A percentile compares a stretch with the other conserved stretches of the same genome.
Evolutionary conservation across 2,113 vertebrate genomes (phyloP).

Genomic region (Haplochromis burtoni): DNA sequence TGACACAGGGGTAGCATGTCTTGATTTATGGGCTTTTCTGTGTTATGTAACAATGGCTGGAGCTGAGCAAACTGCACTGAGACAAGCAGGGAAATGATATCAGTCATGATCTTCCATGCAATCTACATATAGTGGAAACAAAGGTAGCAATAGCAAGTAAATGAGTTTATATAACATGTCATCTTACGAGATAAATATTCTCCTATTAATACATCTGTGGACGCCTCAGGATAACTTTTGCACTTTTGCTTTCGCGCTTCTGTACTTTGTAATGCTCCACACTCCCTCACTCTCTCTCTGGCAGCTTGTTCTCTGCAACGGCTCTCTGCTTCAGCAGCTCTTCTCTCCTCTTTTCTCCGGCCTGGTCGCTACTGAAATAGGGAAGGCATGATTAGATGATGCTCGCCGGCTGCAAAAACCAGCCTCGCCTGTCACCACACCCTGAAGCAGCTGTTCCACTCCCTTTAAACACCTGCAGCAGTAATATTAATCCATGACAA

Average conservation of each 20-base stretch:
- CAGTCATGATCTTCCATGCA: not conserved
- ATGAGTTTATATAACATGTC: not conserved
- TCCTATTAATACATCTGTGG: not conserved
- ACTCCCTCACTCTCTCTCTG: not conserved
- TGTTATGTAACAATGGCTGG: not conserved
- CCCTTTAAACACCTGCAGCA: not conserved
- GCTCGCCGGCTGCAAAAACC: not conserved
- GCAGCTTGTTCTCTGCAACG: not conserved
- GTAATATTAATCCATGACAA: not conserved
- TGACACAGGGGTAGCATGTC: not conserved
- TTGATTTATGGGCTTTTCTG: not conserved
- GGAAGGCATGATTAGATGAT: not conserved
- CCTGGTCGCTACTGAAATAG: not conserved
- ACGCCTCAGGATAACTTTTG: not conserved
- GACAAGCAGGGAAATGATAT: not conserved
- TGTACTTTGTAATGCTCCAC: not conserved
- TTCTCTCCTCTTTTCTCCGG: not conserved
- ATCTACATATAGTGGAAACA: not conserved
- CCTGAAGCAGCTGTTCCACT: not conserved
- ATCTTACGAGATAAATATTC: not conserved
- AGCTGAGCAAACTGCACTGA: not conserved
- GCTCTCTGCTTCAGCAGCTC: not conserved
- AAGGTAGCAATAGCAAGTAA: not conserved
- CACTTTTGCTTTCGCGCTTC: not conserved
- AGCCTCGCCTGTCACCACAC: not conserved